Base-by-base conservation (phyloP, 92 coral and sea anemone genomes). In the Parazoanthus swiftii region DNA sequence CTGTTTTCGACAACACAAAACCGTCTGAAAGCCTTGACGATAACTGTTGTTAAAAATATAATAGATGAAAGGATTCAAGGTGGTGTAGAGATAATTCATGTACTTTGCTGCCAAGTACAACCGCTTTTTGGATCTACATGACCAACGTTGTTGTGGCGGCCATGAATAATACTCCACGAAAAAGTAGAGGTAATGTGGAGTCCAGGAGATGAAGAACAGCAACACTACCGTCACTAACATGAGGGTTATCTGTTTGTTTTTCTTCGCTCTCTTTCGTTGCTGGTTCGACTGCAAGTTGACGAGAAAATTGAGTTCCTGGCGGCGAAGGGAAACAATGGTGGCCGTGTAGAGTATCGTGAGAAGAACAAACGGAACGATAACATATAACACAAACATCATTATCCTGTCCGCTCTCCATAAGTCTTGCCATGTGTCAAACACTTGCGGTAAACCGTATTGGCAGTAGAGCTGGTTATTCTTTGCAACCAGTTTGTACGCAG, bases 131-230 rank as follows among this genome's bases (percentile, higher is more conserved):
- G 75, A 63, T 15, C 25, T 7, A 21, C 85, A 81, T 15, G 56
- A 42, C 85, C 75, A 81, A 20, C 56, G 85, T 25, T 81, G 74
- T 18, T 65, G 35, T 2, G 51, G 56, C 48, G 85, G 75, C 82
- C 82, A 78, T 20, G 82, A 78, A 63, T 29, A 81, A 48, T 81
- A 81, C 67, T 81, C 75, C 38, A 81, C 85, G 23, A 81, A 81
- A 39, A 81, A 59, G 50, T 81, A 81, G 10, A 81, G 54, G 59
- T 81, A 81, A 25, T 81, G 85, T 38, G 85, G 85, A 5, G 74
- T 63, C 85, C 85, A 81, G 15, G 85, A 81, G 35, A 81, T 37
- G 33, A 81, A 81, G 48, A 81, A 81, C 67, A 81, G 4, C 5
- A 70, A 46, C 67, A 81, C 85, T 63, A 81, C 67, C 13, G 37